Conservation (phyloP, 1,140 invertebrate genomes). For the Penaeus chinensis region DNA sequence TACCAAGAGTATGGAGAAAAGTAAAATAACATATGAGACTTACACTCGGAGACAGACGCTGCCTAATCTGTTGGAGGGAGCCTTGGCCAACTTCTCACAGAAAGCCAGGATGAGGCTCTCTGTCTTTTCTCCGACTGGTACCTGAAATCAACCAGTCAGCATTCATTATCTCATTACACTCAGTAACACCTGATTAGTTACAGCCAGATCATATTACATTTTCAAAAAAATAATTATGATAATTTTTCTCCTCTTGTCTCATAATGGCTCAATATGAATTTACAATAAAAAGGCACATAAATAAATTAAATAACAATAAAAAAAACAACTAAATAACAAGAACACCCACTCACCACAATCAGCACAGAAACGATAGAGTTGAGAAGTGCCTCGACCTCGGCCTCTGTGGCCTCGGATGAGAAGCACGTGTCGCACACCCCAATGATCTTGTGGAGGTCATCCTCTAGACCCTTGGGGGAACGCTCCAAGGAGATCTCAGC, state of each 20-base stretch:
- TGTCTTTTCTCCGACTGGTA: conserved; percentile 82
- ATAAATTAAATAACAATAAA: not conserved
- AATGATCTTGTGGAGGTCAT: conserved; percentile 95
- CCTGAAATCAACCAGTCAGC: conserved; percentile 69
- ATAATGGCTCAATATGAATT: too few species aligned
- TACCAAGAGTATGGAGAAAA: not conserved
- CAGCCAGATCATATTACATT: too few species aligned
- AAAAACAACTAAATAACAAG: not conserved
- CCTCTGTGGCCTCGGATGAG: conserved; percentile 71
- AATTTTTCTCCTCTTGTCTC: too few species aligned
- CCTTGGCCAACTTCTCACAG: conserved; percentile 93
- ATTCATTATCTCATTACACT: too few species aligned
- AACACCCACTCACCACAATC: conserved; percentile 78
- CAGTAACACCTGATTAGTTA: too few species aligned
- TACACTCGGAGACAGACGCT: conserved; percentile 87
- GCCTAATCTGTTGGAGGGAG: conserved; percentile 84
- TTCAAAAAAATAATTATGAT: too few species aligned
- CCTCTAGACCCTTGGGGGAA: conserved; percentile 87
- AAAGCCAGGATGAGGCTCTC: conserved; percentile 91
- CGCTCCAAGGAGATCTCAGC: conserved; percentile 92
- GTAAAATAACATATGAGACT: conserved; percentile 68
- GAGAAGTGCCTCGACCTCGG: conserved; percentile 68
- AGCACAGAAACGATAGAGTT: conserved; percentile 89
- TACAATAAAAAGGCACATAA: too few species aligned
- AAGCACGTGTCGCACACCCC: conserved; percentile 93